phyloP scores from a whole-genome alignment of 2,888 invertebrate genomes.

The Ichneumon xanthorius region DNA sequence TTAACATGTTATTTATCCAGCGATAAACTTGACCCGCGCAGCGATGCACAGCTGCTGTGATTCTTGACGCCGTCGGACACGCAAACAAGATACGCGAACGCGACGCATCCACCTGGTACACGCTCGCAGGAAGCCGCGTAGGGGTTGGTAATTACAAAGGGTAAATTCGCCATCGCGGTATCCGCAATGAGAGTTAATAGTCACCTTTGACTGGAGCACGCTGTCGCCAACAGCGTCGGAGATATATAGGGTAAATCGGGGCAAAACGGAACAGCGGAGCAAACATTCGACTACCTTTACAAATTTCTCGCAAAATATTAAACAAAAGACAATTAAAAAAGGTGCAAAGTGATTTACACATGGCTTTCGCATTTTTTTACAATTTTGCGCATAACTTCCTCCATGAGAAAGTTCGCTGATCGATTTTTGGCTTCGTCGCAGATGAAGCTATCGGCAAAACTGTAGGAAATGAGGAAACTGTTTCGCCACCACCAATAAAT shows the following conservation, averaged over 20 bases:
- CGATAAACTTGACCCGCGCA: conserved; percentile 8
- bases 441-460: too few species aligned
- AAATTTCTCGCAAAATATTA: too few species aligned
- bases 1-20: conserved; percentile 25
- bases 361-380: too few species aligned
- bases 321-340: too few species aligned
- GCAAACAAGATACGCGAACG: conserved; percentile 19
- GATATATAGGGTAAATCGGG: background rate
- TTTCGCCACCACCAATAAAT: too few species aligned
- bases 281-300: too few species aligned
- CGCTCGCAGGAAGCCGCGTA: background rate
- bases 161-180: conserved; percentile 27
- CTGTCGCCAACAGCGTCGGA: background rate
- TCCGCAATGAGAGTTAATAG: conserved; percentile 43
- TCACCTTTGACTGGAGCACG: conserved; percentile 50
- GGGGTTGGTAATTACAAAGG: conserved; percentile 49
- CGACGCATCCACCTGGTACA: conserved; percentile 9
- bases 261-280: too few species aligned
- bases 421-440: too few species aligned
- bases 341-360: too few species aligned
- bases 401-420: too few species aligned
- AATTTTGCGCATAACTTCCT: too few species aligned
- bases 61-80: conserved; percentile 28
- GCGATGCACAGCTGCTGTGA: conserved; percentile 6
- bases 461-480: too few species aligned